Evolutionary conservation across 2,797 vertebrate species (phyloP).

Genomic region (Manis javanica): DNA sequence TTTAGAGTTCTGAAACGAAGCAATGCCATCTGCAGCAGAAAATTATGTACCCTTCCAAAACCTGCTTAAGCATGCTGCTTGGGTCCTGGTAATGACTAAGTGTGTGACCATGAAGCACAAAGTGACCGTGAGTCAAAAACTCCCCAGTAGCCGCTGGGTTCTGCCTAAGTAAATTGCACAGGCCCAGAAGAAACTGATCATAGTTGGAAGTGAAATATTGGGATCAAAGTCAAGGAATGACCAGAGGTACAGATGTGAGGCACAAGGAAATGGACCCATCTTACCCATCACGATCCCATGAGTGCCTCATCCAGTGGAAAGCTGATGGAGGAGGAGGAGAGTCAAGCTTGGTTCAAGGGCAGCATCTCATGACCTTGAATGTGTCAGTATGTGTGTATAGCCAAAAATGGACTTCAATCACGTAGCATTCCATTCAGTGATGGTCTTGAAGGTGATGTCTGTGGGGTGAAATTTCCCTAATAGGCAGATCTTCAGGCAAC

Average conservation of each 20-base stretch:
- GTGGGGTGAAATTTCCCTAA: neutral
- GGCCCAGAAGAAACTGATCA: neutral
- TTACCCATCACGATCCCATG: neutral
- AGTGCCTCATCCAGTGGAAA: neutral
- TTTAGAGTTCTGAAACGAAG: slow-evolving; percentile 42
- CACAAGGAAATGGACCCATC: neutral
- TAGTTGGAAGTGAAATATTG: neutral
- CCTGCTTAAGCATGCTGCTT: neutral
- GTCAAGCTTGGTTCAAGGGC: neutral
- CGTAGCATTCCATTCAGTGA: neutral
- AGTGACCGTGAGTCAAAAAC: neutral
- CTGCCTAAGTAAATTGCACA: neutral
- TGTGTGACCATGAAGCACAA: neutral
- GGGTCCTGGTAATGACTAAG: neutral
- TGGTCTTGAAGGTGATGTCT: neutral
- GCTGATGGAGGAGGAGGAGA: neutral
- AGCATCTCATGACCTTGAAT: neutral
- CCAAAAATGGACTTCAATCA: neutral
- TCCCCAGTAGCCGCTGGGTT: neutral
- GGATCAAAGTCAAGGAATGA: neutral
- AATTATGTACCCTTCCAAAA: neutral
- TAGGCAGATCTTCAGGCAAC: neutral
- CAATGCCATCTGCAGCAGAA: neutral
- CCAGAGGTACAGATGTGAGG: neutral
- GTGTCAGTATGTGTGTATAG: neutral